Conservation (phyloP, 1,140 invertebrate genomes). For the Bombus cullumanus region DNA sequence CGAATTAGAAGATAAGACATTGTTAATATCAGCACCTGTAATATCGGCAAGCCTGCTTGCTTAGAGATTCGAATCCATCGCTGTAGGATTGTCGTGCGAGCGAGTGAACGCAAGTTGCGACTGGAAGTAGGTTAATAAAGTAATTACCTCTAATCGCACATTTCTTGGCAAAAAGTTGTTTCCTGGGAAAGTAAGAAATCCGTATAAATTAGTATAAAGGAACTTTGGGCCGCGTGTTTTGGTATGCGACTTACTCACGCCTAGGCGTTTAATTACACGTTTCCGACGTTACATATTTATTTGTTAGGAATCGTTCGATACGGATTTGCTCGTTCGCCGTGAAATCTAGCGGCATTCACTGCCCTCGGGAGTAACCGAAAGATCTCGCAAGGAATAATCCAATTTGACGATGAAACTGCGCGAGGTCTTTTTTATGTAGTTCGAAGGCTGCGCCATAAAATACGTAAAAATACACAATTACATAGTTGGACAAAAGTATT, state of each 20-base stretch:
- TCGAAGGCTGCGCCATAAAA: background rate
- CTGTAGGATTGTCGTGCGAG: background rate
- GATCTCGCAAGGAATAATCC: too few relatives aligned
- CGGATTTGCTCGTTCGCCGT: too few relatives aligned
- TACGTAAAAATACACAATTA: background rate
- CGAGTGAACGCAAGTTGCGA: background rate
- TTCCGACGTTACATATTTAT: background rate
- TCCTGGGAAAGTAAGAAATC: slow-evolving; percentile 8
- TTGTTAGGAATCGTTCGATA: background rate
- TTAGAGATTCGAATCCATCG: background rate
- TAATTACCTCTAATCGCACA: background rate
- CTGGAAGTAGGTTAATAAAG: background rate
- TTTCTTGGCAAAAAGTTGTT: background rate
- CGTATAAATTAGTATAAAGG: too few relatives aligned
- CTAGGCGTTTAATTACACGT: background rate
- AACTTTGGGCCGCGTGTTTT: too few relatives aligned
- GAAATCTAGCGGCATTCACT: background rate
- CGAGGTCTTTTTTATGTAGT: background rate
- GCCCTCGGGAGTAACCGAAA: too few relatives aligned
- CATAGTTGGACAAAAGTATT: too few relatives aligned
- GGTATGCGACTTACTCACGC: background rate
- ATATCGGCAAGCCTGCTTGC: background rate
- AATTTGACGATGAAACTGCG: background rate
- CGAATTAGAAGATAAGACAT: background rate
- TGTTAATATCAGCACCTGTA: background rate